Evolutionary conservation across 2,888 invertebrate species (phyloP), one percentile per base, ranked within the genome.

Genomic region (Erpobdella octoculata): DNA sequence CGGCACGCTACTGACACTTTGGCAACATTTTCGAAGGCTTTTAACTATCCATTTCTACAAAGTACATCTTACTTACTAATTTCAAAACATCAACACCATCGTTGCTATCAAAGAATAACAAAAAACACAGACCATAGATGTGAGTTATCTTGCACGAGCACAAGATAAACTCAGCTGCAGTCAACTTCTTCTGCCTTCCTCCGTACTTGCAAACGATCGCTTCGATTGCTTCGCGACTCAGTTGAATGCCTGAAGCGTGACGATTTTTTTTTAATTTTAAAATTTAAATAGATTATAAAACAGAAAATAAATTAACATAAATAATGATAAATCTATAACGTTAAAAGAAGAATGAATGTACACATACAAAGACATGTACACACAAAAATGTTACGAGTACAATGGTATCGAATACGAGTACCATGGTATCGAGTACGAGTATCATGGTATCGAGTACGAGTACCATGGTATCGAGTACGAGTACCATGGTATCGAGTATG

Each of bases 171-270:
- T 69, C 69, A 53, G 48, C 69, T 8, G 18, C 46, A 12, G 69
- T 25, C 35, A 69, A 25, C 21, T 69, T 46, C 35, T 48, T 48
- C 25, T 15, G 15, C n/a, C 58, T 48, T 1, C 69, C 69, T 53
- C 48, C 69, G n/a, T 58, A 69, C 18, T 69, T 69, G 69, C 69
- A 46, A 35, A 69, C 69, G n/a, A 69, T 35, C 6, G 69, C 69
- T 21, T 33, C n/a, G n/a, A 58, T 21, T 18, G 58, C 48, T n/a
- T 69, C 46, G 3, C 15, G 48, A 25, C 53, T 69, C 35, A 53
- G n/a, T 36, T 69, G 69, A 21, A 69, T 58, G 21, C 69, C 69
- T 69, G 69, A 21, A 33, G 28, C 28, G 1, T n/a, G 3, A 3
- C 21, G 28, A 53, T 53, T 8, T 4, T 41, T 41, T 41, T 41